A percentile compares a stretch with the other conserved stretches of the same genome.
Evolutionary conservation across 2,888 invertebrate genomes (phyloP).

Genomic region (Hemistola chrysoprasaria): DNA sequence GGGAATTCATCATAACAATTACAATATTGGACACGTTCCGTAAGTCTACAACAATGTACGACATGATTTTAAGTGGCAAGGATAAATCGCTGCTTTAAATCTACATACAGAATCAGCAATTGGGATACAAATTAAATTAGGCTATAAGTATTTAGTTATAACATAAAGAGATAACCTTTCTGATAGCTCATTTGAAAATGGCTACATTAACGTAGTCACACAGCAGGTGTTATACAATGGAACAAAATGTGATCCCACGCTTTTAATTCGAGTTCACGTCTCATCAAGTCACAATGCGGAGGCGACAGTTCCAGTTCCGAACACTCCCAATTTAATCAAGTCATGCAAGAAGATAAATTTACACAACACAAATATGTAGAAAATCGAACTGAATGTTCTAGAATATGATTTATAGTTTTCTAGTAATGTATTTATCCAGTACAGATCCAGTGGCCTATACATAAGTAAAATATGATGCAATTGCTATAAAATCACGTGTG

Average conservation of each 20-base stretch:
- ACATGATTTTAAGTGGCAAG: constrained; percentile 39
- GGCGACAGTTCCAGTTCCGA: constrained; percentile 45
- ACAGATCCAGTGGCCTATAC: constrained; percentile 29
- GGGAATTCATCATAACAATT: constrained; percentile 56
- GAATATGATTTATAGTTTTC: constrained; percentile 23
- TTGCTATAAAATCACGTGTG: constrained; percentile 47
- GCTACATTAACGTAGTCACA: constrained; percentile 29
- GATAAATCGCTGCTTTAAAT: constrained; percentile 39
- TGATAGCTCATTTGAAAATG: constrained; percentile 36
- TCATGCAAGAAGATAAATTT: constrained; percentile 9
- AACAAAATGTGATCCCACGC: constrained; percentile 52
- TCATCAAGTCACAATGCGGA: constrained; percentile 38
- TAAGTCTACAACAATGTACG: constrained; percentile 29
- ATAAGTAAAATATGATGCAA: constrained; percentile 67
- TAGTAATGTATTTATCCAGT: constrained; percentile 13
- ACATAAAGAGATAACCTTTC: constrained; percentile 46
- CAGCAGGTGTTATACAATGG: constrained; percentile 48
- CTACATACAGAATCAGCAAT: constrained; percentile 23
- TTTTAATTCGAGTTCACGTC: constrained; percentile 41
- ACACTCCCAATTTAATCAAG: constrained; percentile 38
- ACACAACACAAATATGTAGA: constrained; percentile 15
- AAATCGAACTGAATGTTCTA: constrained; percentile 13
- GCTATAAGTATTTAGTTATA: constrained; percentile 23
- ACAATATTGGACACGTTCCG: constrained; percentile 38
- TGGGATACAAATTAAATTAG: constrained; percentile 22